Conservation (phyloP, 2,888 invertebrate species). For the Heteropelma amictum region DNA sequence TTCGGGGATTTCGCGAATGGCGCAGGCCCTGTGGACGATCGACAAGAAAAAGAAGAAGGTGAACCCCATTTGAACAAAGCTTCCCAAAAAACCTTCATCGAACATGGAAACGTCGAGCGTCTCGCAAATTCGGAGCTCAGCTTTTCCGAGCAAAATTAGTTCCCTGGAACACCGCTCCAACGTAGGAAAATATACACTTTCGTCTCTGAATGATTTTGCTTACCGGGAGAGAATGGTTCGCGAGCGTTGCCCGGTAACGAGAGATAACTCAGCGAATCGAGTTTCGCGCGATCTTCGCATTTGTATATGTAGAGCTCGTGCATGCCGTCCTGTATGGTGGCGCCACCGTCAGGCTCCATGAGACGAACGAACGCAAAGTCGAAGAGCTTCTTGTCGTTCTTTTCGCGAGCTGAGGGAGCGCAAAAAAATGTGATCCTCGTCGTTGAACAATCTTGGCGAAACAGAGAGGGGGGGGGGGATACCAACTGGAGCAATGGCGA, state of each 20-base stretch:
- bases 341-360: slow-evolving; percentile 92
- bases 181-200: too few relatives aligned
- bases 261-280: slow-evolving; percentile 81
- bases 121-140: too few relatives aligned
- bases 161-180: too few relatives aligned
- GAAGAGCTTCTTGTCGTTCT: slow-evolving; percentile 93
- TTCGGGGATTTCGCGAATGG: slow-evolving; percentile 88
- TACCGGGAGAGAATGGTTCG: slow-evolving; percentile 71
- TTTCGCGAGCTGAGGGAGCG: slow-evolving; percentile 85
- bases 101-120: not conserved
- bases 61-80: too few relatives aligned
- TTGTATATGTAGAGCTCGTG: slow-evolving; percentile 96
- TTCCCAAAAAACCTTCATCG: not conserved
- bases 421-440: not conserved
- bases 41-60: too few relatives aligned
- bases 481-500: slow-evolving; percentile 94
- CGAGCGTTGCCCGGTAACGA: slow-evolving; percentile 76
- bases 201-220: not conserved
- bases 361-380: slow-evolving; percentile 94
- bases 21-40: slow-evolving; percentile 64
- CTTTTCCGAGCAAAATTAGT: too few relatives aligned
- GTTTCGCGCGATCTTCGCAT: slow-evolving; percentile 89
- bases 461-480: not conserved
- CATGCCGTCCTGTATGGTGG: slow-evolving; percentile 91
- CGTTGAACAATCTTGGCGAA: too few relatives aligned